Conservation (phyloP, 1,140 invertebrate species). For the Battus philenor region DNA sequence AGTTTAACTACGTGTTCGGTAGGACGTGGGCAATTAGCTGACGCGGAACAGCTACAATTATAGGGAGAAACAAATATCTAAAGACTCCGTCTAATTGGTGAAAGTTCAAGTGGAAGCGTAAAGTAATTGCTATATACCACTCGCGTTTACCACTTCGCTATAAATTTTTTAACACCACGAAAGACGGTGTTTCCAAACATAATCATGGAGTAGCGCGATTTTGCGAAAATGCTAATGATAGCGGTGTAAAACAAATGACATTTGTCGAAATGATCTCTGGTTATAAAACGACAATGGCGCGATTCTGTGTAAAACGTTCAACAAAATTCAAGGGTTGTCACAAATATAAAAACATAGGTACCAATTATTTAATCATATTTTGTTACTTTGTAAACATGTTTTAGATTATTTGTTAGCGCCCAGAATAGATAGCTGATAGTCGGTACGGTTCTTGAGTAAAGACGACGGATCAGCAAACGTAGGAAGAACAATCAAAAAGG, state of each 20-base stretch:
- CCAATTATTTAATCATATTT: no score
- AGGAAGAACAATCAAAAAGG: no score
- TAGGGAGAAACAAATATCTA: constrained; percentile 41
- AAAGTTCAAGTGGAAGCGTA: constrained; percentile 47
- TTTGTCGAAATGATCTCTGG: constrained; percentile 38
- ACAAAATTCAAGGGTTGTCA: constrained; percentile 42
- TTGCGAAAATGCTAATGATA: constrained; percentile 1
- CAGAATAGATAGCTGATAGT: no score
- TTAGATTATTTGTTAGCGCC: no score
- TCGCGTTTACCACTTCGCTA: not conserved
- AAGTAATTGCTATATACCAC: constrained; percentile 15
- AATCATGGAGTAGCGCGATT: not conserved
- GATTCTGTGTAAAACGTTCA: constrained; percentile 54
- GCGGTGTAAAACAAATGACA: constrained; percentile 29
- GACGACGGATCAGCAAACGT: no score
- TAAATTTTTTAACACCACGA: no score
- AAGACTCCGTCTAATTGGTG: constrained; percentile 31
- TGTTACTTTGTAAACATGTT: no score
- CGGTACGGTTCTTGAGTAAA: no score
- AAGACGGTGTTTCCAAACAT: no score
- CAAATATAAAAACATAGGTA: not conserved
- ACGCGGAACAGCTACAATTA: constrained; percentile 55
- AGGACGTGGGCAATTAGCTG: constrained; percentile 58
- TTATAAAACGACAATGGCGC: constrained; percentile 54
- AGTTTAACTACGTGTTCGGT: constrained; percentile 32